Base-by-base conservation (phyloP, 2,113 vertebrate genomes). In the Hyperopisus bebe region DNA sequence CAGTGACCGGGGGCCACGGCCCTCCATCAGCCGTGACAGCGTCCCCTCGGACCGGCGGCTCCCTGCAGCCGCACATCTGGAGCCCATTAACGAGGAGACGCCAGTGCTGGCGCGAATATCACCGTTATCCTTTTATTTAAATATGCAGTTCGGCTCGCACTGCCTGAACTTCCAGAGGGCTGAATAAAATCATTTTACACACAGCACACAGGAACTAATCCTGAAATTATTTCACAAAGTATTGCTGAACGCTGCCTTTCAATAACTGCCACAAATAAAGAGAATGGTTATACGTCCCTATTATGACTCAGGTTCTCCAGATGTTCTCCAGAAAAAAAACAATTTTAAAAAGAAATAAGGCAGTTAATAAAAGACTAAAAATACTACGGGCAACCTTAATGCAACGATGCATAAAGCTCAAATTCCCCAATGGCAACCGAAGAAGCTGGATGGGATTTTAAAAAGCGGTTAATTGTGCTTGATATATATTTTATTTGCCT, bases 71-170 rank as follows among this genome's bases (percentile, higher is more conserved):
- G 90, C 94, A 95, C 96, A 96, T 96, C 95, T 96, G 96, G 96
- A 95, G 92, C 94, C 94, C 94, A 95, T 96, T 96, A 96, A 91
- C 93, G 91, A 94, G 95, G 95, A 95, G 95, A 96, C 96, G 95
- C 95, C 93, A 74, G 90, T 87, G 5, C 35, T 87, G 47, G 27
- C 86, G 17, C 86, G 24, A 58, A 87, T 87, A 87, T 87, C 48
- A 8, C 31, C 86, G 83, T 48, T 47, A 48, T 86, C 27, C 48
- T 39, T 39, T 55, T 58, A 55, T 87, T 31, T 42, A 44, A 44
- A 88, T 88, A 44, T 62, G 62, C 35, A 17, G 53, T 88, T 62
- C 2, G 27, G 55, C 86, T 62, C 47, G 13, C 24, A 24, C 15
- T 24, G 51, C 51, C 27, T 58, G 42, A 35, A 53, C 85, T 55